A percentile compares a stretch with the other conserved stretches of the same genome.
Evolutionary conservation across 2,113 vertebrate genomes (phyloP).

Genomic region (Corydoras sp.): DNA sequence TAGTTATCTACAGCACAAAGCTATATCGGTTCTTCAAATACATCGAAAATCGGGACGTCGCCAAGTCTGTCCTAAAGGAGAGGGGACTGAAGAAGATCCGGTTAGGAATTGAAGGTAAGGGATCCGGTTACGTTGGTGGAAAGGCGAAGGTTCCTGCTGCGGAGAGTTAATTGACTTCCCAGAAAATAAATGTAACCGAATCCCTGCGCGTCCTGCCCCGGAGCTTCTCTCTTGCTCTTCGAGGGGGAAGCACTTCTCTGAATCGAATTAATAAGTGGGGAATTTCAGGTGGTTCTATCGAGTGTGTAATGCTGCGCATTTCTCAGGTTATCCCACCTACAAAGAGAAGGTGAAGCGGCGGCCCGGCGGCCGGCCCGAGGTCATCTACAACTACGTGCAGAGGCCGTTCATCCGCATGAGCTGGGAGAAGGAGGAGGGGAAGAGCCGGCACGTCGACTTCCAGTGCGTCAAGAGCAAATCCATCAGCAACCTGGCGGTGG

Average conservation of each 20-base stretch:
- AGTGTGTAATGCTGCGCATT: not conserved
- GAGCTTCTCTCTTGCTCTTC: not conserved
- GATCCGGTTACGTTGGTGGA: not conserved
- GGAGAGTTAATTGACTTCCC: not conserved
- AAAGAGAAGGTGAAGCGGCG: conserved; percentile 97
- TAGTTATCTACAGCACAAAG: conserved; percentile 98
- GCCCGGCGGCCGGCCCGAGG: conserved; percentile 87
- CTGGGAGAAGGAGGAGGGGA: conserved; percentile 98
- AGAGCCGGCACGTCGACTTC: conserved; percentile 95
- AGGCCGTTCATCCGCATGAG: conserved; percentile 97
- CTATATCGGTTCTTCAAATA: conserved; percentile 98
- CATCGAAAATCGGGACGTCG: conserved; percentile 96
- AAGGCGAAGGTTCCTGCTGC: not conserved
- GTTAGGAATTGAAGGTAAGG: conserved; percentile 93
- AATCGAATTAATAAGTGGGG: too few relatives aligned
- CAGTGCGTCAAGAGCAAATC: conserved; percentile 98
- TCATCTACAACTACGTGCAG: conserved; percentile 98
- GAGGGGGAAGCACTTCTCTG: not conserved
- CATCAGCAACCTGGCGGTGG: conserved; percentile 87
- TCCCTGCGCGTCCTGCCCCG: not conserved
- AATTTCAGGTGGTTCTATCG: too few relatives aligned
- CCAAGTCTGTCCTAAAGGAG: conserved; percentile 94
- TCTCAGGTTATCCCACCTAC: conserved; percentile 88
- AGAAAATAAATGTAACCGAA: not conserved
- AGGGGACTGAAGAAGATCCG: conserved; percentile 96